These are phyloP conservation scores for Cotesia chilonis DNA, from an alignment of 1,140 invertebrate genomes.

Conservation along the genomic window DNA sequence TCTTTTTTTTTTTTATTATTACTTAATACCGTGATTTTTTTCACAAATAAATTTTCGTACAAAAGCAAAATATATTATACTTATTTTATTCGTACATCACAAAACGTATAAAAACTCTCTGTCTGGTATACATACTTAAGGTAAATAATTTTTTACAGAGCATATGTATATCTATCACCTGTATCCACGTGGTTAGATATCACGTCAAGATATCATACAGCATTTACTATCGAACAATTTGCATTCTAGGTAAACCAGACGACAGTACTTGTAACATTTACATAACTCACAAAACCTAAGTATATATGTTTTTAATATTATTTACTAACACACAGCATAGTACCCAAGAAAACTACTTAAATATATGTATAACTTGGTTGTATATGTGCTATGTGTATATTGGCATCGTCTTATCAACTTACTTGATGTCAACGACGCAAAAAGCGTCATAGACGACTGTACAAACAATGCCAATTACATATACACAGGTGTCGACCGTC, in stretches of 20 bases:
- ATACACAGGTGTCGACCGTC: conserved; percentile 56
- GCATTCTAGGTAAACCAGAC: conserved; percentile 44
- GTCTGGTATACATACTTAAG: conserved; percentile 4
- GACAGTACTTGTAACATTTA: conserved; percentile 17
- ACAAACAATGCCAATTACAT: conserved; percentile 60
- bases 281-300: conserved; percentile 13
- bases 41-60: conserved; percentile 4
- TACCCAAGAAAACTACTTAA: conserved; percentile 26
- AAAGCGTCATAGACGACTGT: conserved; percentile 48
- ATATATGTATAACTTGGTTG: conserved; percentile 25
- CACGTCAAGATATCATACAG: conserved; percentile 40
- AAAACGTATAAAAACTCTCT: not conserved
- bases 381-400: conserved; percentile 33
- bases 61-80: conserved; percentile 4
- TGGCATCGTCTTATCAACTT: conserved; percentile 47
- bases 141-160: not conserved
- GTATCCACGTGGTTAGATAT: conserved; percentile 13
- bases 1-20: not conserved
- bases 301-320: conserved; percentile 5
- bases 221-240: conserved; percentile 55
- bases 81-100: not conserved
- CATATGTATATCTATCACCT: conserved; percentile 10
- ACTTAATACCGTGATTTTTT: conserved; percentile 19
- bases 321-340: not conserved
- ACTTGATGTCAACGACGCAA: conserved; percentile 35